Conservation (phyloP, 2,888 invertebrate species). For the Drosophila paramelanica region DNA sequence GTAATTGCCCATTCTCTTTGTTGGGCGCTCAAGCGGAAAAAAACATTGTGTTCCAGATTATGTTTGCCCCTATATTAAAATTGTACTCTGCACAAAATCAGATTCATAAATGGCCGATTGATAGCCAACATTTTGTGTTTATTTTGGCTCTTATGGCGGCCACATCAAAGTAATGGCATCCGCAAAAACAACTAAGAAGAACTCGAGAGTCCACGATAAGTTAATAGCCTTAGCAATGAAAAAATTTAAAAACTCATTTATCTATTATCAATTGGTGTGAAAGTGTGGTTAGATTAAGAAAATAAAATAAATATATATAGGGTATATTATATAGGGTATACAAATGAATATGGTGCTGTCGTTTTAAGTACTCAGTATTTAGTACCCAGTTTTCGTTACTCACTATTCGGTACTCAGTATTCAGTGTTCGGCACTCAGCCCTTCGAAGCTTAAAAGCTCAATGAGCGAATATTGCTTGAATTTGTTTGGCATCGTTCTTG, state of each 20-base stretch:
- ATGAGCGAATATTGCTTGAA: constrained; percentile 68
- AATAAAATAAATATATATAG: background rate
- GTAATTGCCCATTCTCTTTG: constrained; percentile 1
- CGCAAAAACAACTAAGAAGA: constrained; percentile 38
- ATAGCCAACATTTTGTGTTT: constrained; percentile 44
- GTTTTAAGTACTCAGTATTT: constrained; percentile 6
- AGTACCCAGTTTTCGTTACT: background rate
- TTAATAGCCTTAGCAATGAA: background rate
- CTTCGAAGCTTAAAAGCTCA: constrained; percentile 73
- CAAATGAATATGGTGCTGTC: constrained; percentile 5
- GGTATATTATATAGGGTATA: constrained; percentile 10
- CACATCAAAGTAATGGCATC: constrained; percentile 48
- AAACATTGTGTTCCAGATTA: background rate
- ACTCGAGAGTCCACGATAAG: background rate
- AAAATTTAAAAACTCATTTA: background rate
- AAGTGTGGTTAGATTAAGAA: too few species aligned
- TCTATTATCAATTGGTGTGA: background rate
- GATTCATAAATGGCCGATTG: constrained; percentile 24
- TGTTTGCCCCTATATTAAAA: constrained; percentile 19
- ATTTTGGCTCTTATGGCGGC: constrained; percentile 29
- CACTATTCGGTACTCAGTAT: constrained; percentile 10
- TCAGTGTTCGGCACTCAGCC: constrained; percentile 27
- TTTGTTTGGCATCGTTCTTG: constrained; percentile 42
- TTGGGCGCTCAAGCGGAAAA: constrained; percentile 3
- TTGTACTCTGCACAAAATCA: constrained; percentile 14